Evolutionary conservation across 2,797 vertebrate genomes (phyloP), one percentile per base, ranked within the genome.

Genomic region (Danio kyathit): DNA sequence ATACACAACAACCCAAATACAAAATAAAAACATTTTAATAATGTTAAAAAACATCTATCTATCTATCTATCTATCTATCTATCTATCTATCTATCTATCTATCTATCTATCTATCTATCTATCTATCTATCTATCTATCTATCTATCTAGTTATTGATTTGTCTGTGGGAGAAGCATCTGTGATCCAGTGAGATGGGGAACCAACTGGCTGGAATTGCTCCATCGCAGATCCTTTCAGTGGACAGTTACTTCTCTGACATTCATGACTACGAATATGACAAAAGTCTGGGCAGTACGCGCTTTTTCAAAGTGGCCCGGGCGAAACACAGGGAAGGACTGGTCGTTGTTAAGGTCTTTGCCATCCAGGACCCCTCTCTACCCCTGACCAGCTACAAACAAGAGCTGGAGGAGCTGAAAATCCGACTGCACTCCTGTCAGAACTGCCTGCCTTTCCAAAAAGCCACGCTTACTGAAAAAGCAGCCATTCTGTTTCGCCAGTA

Each of bases 221-320:
- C 97, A 0, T 97, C 98, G 1, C 98, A 99, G 95, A 99, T 99
- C 89, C 94, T 99, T 16, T 98, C 97, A 0, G 97, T 99, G 80
- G 98, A 99, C 92, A 98, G 97, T 87, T 97, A 99, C 90, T 99
- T 99, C 91, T 98, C 97, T 0, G 98, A 99, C 88, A 98, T 99
- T 88, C 95, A 98, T 52, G 97, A 99, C 90, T 97, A 96, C 56
- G 97, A 98, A 81, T 99, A 99, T 49, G 97, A 99, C 83, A 98
- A 96, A 89, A 99, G 97, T 83, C 91, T 99, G 86, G 98, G 98
- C 61, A 99, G 97, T 87, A 99, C 97, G 0, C 95, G 97, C 4
- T 99, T 99, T 91, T 99, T 99, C 89, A 99, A 99, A 89, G 97
- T 99, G 75, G 98, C 97, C 7, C 93, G 97, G 3, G 96, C 97